A percentile compares a stretch with the other conserved stretches of the same genome.
These are phyloP conservation scores for Eupithecia subfuscata DNA, from an alignment of 2,888 invertebrate species.

Conservation along the genomic window DNA sequence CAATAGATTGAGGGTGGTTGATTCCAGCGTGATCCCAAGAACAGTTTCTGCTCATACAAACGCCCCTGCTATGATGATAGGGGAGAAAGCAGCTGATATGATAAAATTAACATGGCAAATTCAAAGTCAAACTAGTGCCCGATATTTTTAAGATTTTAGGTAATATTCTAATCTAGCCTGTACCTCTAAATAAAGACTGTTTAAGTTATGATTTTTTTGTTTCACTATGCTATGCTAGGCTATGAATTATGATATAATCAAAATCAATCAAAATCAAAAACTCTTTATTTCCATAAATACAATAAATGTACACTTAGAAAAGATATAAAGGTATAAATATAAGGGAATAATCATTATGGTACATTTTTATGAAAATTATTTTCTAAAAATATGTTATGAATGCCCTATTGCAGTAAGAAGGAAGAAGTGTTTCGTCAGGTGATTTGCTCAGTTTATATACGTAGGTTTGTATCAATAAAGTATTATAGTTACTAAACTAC, in stretches of 20 bases:
- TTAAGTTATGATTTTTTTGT: slow-evolving; percentile 1
- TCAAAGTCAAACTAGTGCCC: slow-evolving; percentile 21
- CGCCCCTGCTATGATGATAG: slow-evolving; percentile 88
- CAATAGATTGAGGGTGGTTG: slow-evolving; percentile 85
- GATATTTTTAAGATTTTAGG: slow-evolving; percentile 3
- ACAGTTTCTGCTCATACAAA: slow-evolving; percentile 87
- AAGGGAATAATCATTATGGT: no score
- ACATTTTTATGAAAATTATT: no score
- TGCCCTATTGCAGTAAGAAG: not conserved
- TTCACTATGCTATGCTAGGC: not conserved
- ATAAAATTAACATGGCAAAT: slow-evolving; percentile 79
- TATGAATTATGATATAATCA: no score
- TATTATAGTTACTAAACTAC: no score
- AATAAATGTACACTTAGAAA: no score
- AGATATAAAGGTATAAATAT: no score
- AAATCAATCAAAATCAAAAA: no score
- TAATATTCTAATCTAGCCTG: not conserved
- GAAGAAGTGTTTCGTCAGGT: not conserved
- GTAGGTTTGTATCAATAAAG: not conserved
- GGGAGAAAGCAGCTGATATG: slow-evolving; percentile 88
- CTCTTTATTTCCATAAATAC: no score
- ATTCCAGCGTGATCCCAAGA: slow-evolving; percentile 87
- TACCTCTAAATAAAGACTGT: slow-evolving; percentile 24
- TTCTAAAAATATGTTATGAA: not conserved
- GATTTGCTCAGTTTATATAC: slow-evolving; percentile 2